phyloP scores from a whole-genome alignment of 2,113 vertebrate genomes.

The Stomatorhinus ivindoensis region DNA sequence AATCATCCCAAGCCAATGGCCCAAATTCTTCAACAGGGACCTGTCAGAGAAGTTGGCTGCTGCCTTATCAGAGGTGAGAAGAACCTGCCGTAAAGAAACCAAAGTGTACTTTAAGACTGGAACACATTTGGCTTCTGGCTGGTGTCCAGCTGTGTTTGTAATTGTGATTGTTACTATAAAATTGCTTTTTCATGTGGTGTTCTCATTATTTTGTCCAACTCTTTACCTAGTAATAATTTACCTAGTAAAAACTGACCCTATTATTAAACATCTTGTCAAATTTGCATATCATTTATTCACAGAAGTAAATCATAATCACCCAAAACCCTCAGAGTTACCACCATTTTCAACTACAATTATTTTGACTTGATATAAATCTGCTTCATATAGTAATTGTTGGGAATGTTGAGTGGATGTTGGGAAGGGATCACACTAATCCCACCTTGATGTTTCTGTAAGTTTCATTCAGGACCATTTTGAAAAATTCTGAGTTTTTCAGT shows the following conservation, averaged over 20 bases:
- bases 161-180: background rate
- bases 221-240: background rate
- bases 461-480: slow-evolving; percentile 96
- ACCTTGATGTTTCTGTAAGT: slow-evolving; percentile 99
- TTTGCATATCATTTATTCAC: background rate
- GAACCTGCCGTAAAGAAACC: slow-evolving; percentile 62
- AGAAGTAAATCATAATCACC: background rate
- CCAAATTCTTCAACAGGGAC: slow-evolving; percentile 94
- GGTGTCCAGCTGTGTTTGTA: background rate
- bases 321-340: background rate
- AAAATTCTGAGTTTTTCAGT: slow-evolving; percentile 93
- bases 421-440: slow-evolving; percentile 17
- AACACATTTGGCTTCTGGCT: background rate
- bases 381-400: background rate
- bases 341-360: background rate
- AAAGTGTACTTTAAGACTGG: background rate
- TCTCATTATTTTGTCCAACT: background rate
- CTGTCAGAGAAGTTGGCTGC: slow-evolving; percentile 98
- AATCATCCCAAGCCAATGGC: slow-evolving; percentile 98
- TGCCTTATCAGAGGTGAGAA: slow-evolving; percentile 96
- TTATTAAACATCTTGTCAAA: background rate
- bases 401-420: no score
- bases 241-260: background rate
- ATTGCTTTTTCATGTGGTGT: background rate
- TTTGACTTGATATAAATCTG: background rate